phyloP scores from a whole-genome alignment of 2,113 vertebrate species.

The Scopus umbretta region DNA sequence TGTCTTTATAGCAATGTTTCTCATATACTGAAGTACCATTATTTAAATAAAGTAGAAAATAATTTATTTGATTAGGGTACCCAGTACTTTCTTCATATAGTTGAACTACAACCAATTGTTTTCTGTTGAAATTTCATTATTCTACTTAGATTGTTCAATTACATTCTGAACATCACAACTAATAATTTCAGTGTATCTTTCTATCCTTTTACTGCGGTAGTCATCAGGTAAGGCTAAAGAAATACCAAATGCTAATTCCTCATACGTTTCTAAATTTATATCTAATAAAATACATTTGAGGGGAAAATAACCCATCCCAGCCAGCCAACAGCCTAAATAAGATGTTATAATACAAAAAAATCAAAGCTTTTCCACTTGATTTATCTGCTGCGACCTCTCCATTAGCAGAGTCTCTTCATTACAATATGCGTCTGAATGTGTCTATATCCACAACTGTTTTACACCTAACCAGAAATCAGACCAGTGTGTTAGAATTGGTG shows the following conservation, averaged over 20 bases:
- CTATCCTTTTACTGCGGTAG: neutral
- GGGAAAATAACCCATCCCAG: neutral
- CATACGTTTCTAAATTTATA: neutral
- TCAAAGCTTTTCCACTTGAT: neutral
- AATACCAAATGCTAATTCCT: neutral
- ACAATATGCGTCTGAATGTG: accelerated
- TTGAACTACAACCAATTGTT: neutral
- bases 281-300: neutral
- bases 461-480: neutral
- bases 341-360: neutral
- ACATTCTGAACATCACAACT: neutral
- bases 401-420: neutral
- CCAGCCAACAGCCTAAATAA: neutral
- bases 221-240: neutral
- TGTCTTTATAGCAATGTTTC: neutral
- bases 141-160: neutral
- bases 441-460: accelerated
- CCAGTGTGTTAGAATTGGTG: no score
- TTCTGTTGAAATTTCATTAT: neutral
- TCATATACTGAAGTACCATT: neutral
- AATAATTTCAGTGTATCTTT: neutral
- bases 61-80: neutral
- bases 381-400: neutral
- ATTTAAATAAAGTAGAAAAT: neutral
- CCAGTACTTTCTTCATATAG: neutral